phyloP scores from a whole-genome alignment of 2,113 vertebrate genomes.

The Chionis minor region DNA sequence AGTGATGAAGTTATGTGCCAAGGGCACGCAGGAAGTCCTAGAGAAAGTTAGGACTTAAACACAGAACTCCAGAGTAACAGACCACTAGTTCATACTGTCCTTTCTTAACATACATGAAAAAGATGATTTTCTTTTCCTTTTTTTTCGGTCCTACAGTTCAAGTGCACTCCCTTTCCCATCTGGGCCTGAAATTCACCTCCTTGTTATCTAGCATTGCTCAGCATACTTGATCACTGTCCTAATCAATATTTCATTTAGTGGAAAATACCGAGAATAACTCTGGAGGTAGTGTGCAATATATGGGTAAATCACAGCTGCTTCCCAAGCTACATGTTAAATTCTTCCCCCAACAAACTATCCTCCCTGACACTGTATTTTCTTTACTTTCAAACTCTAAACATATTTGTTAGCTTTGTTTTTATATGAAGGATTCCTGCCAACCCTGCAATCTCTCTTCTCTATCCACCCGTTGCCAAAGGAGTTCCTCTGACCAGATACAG shows the following conservation, averaged over 20 bases:
- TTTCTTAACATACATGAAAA: neutral
- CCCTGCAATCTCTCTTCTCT: neutral
- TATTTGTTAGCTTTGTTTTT: neutral
- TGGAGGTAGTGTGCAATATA: neutral
- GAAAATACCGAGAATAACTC: neutral
- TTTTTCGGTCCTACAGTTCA: neutral
- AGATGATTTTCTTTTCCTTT: neutral
- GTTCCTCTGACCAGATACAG: neutral
- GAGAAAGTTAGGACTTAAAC: neutral
- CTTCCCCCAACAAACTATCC: neutral
- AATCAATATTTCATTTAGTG: neutral
- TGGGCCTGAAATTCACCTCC: neutral
- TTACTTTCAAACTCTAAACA: neutral
- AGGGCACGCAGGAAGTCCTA: neutral
- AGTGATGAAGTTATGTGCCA: neutral
- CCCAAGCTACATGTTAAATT: neutral
- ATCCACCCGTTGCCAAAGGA: neutral
- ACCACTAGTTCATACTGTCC: neutral
- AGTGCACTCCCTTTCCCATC: neutral
- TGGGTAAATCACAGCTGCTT: neutral
- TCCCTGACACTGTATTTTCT: neutral
- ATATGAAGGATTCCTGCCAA: neutral
- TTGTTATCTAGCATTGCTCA: neutral
- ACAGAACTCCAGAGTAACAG: neutral
- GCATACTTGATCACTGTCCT: neutral